These are phyloP conservation scores for Grapholita molesta DNA, from an alignment of 1,140 invertebrate species.

Conservation along the genomic window DNA sequence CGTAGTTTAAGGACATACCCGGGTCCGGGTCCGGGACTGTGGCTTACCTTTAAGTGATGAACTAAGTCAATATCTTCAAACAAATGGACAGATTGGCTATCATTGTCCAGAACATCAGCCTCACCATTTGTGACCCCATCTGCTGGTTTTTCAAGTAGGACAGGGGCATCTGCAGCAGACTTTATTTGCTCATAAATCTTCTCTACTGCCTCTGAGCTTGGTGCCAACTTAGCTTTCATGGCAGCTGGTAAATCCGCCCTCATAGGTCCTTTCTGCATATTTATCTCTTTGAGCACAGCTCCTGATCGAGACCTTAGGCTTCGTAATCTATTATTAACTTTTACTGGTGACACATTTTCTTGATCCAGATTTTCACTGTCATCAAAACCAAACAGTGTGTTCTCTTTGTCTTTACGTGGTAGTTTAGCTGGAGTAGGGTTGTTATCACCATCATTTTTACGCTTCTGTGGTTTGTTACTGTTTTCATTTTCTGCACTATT, in stretches of 20 bases:
- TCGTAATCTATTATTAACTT: conserved; percentile 32
- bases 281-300: conserved; percentile 54
- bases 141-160: conserved; percentile 36
- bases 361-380: conserved; percentile 52
- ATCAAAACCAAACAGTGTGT: conserved; percentile 69
- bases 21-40: too few relatives aligned
- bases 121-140: conserved; percentile 26
- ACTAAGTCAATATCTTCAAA: conserved; percentile 69
- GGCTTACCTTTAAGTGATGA: conserved; percentile 65
- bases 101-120: conserved; percentile 36
- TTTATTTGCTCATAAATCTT: conserved; percentile 50
- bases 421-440: conserved; percentile 27
- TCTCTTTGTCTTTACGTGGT: conserved; percentile 39
- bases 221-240: conserved; percentile 38
- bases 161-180: conserved; percentile 50
- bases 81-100: conserved; percentile 59
- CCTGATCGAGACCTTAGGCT: conserved; percentile 42
- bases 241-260: conserved; percentile 43
- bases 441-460: conserved; percentile 1
- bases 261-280: conserved; percentile 40
- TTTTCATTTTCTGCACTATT: conserved; percentile 23
- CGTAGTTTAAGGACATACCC: too few relatives aligned
- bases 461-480: conserved; percentile 33
- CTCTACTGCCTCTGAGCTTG: conserved; percentile 43
- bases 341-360: conserved; percentile 61